Evolutionary conservation across 2,113 vertebrate genomes (phyloP).

Genomic region (Otus sunia): DNA sequence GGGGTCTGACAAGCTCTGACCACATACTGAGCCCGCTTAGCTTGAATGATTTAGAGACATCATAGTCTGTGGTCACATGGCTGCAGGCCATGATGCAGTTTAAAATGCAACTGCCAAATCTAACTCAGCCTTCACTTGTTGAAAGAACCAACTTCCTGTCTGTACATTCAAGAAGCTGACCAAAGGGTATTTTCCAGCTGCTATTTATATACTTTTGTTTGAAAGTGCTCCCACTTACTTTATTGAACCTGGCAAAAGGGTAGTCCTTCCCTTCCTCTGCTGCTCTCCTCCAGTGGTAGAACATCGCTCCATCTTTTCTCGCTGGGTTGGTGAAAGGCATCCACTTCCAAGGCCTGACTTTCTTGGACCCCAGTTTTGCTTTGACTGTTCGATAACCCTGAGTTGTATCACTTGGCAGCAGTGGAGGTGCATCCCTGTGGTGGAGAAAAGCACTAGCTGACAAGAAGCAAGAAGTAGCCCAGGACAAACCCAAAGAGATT

Average conservation of each 20-base stretch:
- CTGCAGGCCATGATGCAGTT: neutral
- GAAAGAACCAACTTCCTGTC: neutral
- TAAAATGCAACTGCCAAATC: neutral
- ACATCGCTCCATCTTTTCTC: constrained; percentile 93
- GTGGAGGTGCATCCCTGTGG: constrained; percentile 91
- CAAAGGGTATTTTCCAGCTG: constrained; percentile 3
- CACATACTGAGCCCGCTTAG: neutral
- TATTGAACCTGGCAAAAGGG: constrained; percentile 97
- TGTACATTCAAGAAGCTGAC: neutral
- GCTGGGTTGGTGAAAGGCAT: constrained; percentile 98
- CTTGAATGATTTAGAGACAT: neutral
- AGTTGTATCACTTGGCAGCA: constrained; percentile 95
- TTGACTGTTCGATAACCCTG: constrained; percentile 98
- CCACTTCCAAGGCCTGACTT: constrained; percentile 98
- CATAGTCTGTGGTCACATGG: neutral
- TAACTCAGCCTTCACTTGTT: neutral
- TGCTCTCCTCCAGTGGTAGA: constrained; percentile 96
- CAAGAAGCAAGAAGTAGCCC: neutral
- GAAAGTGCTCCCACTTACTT: constrained; percentile 74
- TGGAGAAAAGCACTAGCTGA: neutral
- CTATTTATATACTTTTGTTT: neutral
- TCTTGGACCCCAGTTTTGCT: constrained; percentile 96
- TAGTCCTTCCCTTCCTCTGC: constrained; percentile 98
- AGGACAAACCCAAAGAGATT: neutral
- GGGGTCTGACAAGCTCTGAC: neutral